Conservation (phyloP, 2,888 invertebrate species). For the Gastrophysa polygoni region DNA sequence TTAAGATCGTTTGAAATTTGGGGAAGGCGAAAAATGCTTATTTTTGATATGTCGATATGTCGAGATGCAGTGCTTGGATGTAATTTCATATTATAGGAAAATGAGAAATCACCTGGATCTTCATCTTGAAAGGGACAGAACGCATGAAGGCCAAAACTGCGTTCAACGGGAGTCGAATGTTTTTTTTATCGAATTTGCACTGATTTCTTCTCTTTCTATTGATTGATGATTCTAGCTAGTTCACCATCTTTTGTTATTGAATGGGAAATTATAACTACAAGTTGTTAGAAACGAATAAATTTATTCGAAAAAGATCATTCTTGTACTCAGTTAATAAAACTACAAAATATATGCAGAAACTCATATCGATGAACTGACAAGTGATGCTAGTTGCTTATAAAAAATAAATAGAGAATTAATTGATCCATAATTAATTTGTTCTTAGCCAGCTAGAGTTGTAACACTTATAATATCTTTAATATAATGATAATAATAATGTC, state of each 20-base stretch:
- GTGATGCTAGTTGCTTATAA: conserved; percentile 36
- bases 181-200: no score
- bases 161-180: no score
- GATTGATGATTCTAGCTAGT: no score
- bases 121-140: no score
- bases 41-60: no score
- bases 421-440: conserved; percentile 32
- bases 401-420: conserved; percentile 36
- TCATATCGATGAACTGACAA: conserved; percentile 38
- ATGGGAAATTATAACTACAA: neutral
- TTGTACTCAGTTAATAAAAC: conserved; percentile 13
- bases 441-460: conserved; percentile 37
- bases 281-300: neutral
- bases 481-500: conserved; percentile 27
- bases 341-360: conserved; percentile 2
- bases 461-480: conserved; percentile 40
- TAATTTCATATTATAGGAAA: no score
- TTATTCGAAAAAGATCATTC: conserved; percentile 5
- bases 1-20: no score
- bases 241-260: neutral
- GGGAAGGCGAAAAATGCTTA: no score
- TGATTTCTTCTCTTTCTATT: no score
- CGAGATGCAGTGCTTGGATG: no score
- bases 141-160: no score
- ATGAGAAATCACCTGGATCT: no score